Percentiles rank a stretch among this genome's conserved stretches.
Conservation (phyloP, 2,113 vertebrate genomes). For the Atlantisia rogersi region DNA sequence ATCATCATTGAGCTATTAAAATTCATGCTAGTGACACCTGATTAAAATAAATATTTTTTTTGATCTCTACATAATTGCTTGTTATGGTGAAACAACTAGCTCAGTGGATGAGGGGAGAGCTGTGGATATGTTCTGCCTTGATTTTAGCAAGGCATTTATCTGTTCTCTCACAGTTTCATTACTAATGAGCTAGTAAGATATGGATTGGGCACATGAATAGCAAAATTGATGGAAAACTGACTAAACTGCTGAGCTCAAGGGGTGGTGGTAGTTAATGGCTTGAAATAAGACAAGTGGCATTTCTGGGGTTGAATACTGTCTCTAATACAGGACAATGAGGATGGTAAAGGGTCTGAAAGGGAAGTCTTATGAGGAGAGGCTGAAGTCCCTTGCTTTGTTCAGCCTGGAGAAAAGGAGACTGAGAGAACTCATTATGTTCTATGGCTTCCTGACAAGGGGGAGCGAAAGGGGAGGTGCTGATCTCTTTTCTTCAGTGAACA, state of each 20-base stretch:
- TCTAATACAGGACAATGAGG: background rate
- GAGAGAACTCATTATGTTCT: no score
- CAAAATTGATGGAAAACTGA: background rate
- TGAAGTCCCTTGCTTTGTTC: no score
- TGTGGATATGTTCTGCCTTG: background rate
- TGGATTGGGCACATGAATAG: background rate
- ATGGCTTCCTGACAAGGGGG: no score
- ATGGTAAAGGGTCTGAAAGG: no score
- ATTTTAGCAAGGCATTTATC: background rate
- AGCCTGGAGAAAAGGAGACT: no score
- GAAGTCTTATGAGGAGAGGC: no score
- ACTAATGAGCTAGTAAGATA: background rate
- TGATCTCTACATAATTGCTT: background rate
- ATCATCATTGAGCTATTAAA: constrained; percentile 41
- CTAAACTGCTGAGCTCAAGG: background rate
- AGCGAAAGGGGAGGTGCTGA: no score
- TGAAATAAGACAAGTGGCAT: background rate
- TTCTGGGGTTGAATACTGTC: background rate
- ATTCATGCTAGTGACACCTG: constrained; percentile 38
- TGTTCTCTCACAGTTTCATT: background rate
- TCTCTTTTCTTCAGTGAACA: no score
- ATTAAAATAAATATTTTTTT: constrained; percentile 56
- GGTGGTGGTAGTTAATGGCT: background rate
- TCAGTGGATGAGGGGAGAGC: background rate
- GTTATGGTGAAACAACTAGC: background rate